Conservation (phyloP, 2,888 invertebrate genomes). For the Syritta pipiens region DNA sequence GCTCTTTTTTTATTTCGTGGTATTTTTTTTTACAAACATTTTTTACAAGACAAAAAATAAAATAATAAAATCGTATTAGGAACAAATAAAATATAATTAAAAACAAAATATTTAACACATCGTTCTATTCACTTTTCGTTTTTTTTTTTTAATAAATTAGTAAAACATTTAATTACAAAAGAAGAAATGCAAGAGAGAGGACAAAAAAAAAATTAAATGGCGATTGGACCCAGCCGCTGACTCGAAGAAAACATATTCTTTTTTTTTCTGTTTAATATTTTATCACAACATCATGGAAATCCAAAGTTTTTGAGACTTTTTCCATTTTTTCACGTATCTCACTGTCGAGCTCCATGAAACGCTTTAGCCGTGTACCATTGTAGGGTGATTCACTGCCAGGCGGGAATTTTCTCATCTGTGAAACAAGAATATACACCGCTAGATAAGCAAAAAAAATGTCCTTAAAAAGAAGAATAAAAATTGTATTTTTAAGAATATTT, state of each 20-base stretch:
- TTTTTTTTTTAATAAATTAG: slow-evolving; percentile 65
- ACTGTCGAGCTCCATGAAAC: slow-evolving; percentile 80
- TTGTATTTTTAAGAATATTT: neutral
- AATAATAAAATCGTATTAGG: slow-evolving; percentile 29
- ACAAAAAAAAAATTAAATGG: slow-evolving; percentile 22
- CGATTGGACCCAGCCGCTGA: slow-evolving; percentile 60
- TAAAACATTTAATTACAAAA: slow-evolving; percentile 56
- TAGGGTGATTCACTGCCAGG: slow-evolving; percentile 83
- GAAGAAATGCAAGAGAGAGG: slow-evolving; percentile 20
- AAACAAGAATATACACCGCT: slow-evolving; percentile 55
- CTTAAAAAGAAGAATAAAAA: no score
- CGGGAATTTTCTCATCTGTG: slow-evolving; percentile 85
- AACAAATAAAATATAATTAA: slow-evolving; percentile 50
- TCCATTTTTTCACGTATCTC: slow-evolving; percentile 74
- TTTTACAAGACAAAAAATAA: slow-evolving; percentile 5
- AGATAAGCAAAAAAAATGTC: slow-evolving; percentile 14
- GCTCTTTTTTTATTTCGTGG: slow-evolving; percentile 14
- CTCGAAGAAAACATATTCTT: slow-evolving; percentile 10
- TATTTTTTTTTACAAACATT: slow-evolving; percentile 14
- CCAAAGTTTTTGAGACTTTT: slow-evolving; percentile 71
- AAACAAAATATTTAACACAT: neutral
- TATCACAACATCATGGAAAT: slow-evolving; percentile 61
- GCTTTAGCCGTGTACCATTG: slow-evolving; percentile 80
- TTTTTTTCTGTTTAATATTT: slow-evolving; percentile 56
- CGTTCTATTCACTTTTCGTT: neutral